Evolutionary conservation across 2,797 vertebrate species (phyloP).

Genomic region (Gymnodraco acuticeps): DNA sequence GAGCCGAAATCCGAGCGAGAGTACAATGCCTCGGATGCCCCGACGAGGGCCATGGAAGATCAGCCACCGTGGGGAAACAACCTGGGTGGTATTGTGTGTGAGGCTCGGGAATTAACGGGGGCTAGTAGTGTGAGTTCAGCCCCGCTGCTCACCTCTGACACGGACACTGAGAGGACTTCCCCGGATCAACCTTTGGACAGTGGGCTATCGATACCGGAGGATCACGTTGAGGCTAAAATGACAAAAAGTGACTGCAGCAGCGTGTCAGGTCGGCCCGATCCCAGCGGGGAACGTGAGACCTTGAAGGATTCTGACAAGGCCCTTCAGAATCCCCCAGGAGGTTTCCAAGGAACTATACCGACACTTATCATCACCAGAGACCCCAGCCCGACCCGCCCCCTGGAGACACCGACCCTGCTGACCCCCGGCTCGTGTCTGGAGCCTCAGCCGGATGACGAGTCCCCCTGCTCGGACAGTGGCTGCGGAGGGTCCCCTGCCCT

Average conservation of each 20-base stretch:
- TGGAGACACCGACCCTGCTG: constrained; percentile 35
- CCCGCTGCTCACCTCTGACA: constrained; percentile 39
- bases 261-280: constrained; percentile 16
- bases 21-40: constrained; percentile 81
- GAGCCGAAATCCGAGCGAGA: constrained; percentile 56
- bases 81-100: constrained; percentile 36
- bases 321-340: constrained; percentile 26
- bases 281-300: constrained; percentile 6
- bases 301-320: constrained; percentile 27
- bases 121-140: constrained; percentile 14
- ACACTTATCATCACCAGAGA: constrained; percentile 91
- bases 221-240: constrained; percentile 49
- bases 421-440: constrained; percentile 68
- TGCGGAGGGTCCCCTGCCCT: constrained; percentile 88
- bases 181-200: constrained; percentile 26
- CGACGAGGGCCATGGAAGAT: constrained; percentile 81
- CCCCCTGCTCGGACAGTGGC: constrained; percentile 87
- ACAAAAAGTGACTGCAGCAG: constrained; percentile 61
- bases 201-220: background rate
- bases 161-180: constrained; percentile 48
- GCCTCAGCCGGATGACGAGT: constrained; percentile 80
- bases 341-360: constrained; percentile 85
- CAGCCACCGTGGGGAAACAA: constrained; percentile 61
- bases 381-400: constrained; percentile 71
- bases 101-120: constrained; percentile 8